A percentile compares a stretch with the other conserved stretches of the same genome.
These are phyloP conservation scores for Aphaenogaster rudis DNA, from an alignment of 1,140 invertebrate genomes.

Conservation along the genomic window DNA sequence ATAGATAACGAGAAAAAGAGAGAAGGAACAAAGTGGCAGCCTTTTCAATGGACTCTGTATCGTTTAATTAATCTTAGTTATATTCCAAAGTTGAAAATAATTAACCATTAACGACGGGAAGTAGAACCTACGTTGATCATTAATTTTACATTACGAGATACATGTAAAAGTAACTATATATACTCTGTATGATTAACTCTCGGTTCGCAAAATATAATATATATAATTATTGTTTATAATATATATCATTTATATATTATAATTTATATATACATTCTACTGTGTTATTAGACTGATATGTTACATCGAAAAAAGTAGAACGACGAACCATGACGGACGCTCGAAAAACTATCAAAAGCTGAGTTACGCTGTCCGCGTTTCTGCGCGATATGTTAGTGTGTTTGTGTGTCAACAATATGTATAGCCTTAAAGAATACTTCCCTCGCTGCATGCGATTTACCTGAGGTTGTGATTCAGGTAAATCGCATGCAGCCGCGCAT, in stretches of 20 bases:
- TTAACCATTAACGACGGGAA: neutral
- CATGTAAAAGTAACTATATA: neutral
- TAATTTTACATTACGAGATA: neutral
- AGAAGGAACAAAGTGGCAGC: neutral
- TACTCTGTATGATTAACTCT: neutral
- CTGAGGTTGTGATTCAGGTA: neutral
- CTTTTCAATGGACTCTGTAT: neutral
- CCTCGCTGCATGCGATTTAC: slow-evolving; percentile 2
- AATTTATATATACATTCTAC: no score
- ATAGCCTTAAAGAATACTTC: slow-evolving; percentile 12
- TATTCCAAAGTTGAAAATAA: neutral
- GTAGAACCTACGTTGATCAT: no score
- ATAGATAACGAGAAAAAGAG: neutral
- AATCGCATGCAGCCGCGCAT: neutral
- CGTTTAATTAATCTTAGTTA: slow-evolving; percentile 14
- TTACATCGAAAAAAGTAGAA: neutral
- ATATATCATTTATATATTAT: no score
- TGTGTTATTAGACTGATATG: neutral
- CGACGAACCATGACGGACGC: neutral
- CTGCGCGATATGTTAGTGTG: neutral
- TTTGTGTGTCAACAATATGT: slow-evolving; percentile 49
- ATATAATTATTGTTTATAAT: neutral
- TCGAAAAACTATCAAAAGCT: slow-evolving; percentile 21
- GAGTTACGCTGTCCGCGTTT: neutral
- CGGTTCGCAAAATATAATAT: neutral